These are phyloP conservation scores for Amia ocellicauda DNA, from an alignment of 2,113 vertebrate species.

Conservation along the genomic window DNA sequence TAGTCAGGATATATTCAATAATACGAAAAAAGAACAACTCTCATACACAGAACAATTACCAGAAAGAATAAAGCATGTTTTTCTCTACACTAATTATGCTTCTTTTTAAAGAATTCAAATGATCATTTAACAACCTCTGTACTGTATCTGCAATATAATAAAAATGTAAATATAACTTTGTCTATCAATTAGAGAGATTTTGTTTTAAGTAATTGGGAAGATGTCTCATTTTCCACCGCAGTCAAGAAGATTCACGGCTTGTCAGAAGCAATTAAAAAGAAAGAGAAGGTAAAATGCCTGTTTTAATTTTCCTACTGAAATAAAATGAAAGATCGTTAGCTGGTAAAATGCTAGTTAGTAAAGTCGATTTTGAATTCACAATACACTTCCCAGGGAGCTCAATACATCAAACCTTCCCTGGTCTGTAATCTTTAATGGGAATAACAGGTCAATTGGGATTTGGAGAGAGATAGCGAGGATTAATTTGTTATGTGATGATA, in stretches of 20 bases:
- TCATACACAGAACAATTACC: too few species aligned
- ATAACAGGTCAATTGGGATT: slow-evolving; percentile 9
- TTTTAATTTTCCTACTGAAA: slow-evolving; percentile 15
- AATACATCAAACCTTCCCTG: neutral
- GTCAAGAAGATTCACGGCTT: slow-evolving; percentile 22
- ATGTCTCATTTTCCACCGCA: slow-evolving; percentile 23
- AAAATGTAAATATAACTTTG: slow-evolving; percentile 22
- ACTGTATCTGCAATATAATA: slow-evolving; percentile 8
- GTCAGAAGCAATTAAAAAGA: slow-evolving; percentile 25
- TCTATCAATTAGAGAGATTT: slow-evolving; percentile 13
- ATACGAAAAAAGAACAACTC: too few species aligned
- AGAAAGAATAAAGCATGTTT: too few species aligned
- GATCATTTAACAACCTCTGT: slow-evolving; percentile 12
- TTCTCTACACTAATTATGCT: neutral
- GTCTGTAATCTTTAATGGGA: neutral
- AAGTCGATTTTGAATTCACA: slow-evolving; percentile 10
- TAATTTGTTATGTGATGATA: slow-evolving; percentile 33
- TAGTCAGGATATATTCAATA: too few species aligned
- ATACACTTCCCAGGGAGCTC: neutral
- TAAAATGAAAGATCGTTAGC: slow-evolving; percentile 18
- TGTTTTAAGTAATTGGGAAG: slow-evolving; percentile 19
- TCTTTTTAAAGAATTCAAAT: neutral
- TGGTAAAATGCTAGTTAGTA: slow-evolving; percentile 5
- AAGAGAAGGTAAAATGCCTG: slow-evolving; percentile 15
- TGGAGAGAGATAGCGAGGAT: slow-evolving; percentile 23